Conservation (phyloP, 1,140 invertebrate genomes). For the Pogonomyrmex californicus region DNA sequence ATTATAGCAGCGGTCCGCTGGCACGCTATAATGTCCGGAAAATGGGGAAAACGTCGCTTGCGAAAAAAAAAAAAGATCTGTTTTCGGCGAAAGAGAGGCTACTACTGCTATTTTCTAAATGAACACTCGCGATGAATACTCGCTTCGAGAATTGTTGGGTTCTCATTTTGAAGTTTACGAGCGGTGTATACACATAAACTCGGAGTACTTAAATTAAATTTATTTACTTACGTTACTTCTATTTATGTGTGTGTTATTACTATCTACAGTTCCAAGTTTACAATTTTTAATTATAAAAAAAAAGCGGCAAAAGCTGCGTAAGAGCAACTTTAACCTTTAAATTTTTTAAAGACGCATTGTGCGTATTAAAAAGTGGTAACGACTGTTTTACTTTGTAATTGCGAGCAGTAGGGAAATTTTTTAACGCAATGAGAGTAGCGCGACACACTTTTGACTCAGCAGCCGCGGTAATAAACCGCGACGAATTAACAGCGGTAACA, state of each 20-base stretch:
- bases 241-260: neutral
- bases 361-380: conserved; percentile 3
- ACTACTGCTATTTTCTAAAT: neutral
- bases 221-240: neutral
- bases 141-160: neutral
- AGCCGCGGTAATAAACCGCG: conserved; percentile 12
- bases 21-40: conserved; percentile 70
- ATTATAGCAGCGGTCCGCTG: conserved; percentile 70
- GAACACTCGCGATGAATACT: neutral
- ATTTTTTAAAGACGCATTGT: neutral
- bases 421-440: neutral
- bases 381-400: neutral
- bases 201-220: neutral
- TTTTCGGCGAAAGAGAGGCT: conserved; percentile 4
- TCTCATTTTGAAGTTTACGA: neutral
- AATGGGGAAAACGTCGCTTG: conserved; percentile 27
- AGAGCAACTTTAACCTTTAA: neutral
- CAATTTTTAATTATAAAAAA: neutral
- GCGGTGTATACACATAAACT: too few relatives aligned
- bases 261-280: neutral
- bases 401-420: neutral
- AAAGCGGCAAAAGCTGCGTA: neutral
- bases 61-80: conserved; percentile 8
- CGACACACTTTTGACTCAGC: neutral
- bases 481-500: neutral